A percentile compares a stretch with the other conserved stretches of the same genome.
Evolutionary conservation across 2,888 invertebrate genomes (phyloP).

Genomic region (Himalopsyche tibetana): DNA sequence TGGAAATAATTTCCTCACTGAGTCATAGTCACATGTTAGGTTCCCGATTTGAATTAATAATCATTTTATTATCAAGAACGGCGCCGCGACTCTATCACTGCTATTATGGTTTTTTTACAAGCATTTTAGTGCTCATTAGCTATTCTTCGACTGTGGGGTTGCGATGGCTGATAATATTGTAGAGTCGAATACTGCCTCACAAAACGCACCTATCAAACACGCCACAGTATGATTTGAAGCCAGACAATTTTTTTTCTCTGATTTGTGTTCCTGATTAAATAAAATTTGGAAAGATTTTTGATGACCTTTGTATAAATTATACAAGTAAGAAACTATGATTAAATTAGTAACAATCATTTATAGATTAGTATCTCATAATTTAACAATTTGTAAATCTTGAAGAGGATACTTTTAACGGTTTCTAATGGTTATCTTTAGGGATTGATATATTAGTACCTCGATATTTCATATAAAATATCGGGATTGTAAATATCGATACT

Average conservation of each 20-base stretch:
- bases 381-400: too few relatives aligned
- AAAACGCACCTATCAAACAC: conserved; percentile 44
- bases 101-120: conserved; percentile 55
- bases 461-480: too few relatives aligned
- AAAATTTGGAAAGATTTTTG: too few relatives aligned
- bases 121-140: conserved; percentile 63
- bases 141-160: conserved; percentile 61
- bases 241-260: neutral
- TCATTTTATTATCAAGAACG: conserved; percentile 53
- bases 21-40: conserved; percentile 61
- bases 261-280: too few relatives aligned
- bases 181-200: conserved; percentile 17
- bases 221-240: neutral
- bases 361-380: too few relatives aligned
- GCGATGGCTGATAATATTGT: conserved; percentile 46
- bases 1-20: conserved; percentile 46
- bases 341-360: too few relatives aligned
- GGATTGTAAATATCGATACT: too few relatives aligned
- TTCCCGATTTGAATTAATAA: conserved; percentile 64
- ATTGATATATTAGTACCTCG: too few relatives aligned
- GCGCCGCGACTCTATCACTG: conserved; percentile 47
- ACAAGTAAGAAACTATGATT: too few relatives aligned
- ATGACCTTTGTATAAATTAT: too few relatives aligned
- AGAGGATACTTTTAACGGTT: too few relatives aligned
- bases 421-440: too few relatives aligned